These are phyloP conservation scores for Ophion costatus DNA, from an alignment of 2,888 invertebrate genomes.

Conservation along the genomic window DNA sequence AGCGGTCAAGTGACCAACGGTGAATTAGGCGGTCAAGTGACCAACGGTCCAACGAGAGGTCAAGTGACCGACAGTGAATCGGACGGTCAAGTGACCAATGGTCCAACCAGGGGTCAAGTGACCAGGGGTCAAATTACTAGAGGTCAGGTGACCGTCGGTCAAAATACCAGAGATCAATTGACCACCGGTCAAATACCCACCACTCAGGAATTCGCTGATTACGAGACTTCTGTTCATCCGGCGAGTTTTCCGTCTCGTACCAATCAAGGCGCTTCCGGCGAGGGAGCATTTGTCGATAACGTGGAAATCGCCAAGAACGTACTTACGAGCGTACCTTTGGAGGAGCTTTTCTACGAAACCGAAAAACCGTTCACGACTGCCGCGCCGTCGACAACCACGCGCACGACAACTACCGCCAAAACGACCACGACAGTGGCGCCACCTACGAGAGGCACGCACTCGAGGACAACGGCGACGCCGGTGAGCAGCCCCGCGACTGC, in stretches of 20 bases:
- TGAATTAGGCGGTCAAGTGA: conserved; percentile 16
- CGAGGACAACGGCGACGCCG: conserved; percentile 37
- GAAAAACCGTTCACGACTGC: conserved; percentile 68
- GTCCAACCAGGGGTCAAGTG: conserved; percentile 14
- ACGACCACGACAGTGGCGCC: conserved; percentile 62
- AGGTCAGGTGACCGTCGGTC: too few species aligned
- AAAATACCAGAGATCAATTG: conserved; percentile 8
- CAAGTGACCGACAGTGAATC: background rate
- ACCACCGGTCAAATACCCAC: conserved; percentile 40
- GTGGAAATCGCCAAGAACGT: conserved; percentile 36
- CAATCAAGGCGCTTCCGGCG: conserved; percentile 25
- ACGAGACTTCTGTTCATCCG: conserved; percentile 52
- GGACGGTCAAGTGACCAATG: conserved; percentile 21
- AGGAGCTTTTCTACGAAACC: conserved; percentile 76
- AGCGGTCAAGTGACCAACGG: conserved; percentile 19
- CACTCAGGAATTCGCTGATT: conserved; percentile 41
- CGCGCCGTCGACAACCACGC: conserved; percentile 26
- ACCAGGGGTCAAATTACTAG: conserved; percentile 10
- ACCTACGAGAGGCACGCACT: conserved; percentile 29
- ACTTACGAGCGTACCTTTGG: conserved; percentile 69
- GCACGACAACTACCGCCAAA: conserved; percentile 28
- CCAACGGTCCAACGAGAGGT: conserved; percentile 11
- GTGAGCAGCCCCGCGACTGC: conserved; percentile 43
- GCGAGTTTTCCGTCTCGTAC: conserved; percentile 29
- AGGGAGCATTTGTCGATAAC: conserved; percentile 29